Base-by-base conservation (phyloP, 1,140 invertebrate species). In the Heterodera carotae region DNA sequence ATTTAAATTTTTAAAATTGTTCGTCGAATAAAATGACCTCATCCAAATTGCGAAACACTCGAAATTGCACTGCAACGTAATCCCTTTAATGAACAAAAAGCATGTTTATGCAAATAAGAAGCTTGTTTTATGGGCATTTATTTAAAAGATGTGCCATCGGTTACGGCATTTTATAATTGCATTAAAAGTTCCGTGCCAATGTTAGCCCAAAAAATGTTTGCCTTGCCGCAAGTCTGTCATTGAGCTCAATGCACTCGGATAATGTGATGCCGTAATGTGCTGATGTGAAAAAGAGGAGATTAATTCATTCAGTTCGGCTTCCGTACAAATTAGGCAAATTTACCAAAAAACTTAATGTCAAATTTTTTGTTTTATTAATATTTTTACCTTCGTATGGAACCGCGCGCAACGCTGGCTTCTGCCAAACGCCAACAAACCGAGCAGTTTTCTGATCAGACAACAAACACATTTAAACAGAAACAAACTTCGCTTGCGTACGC, bases 221-320 rank as follows among this genome's bases (percentile, higher is more conserved):
- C 59, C 72, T 64, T 74, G 25, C 27, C 18, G 27, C 56, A 15
- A 74, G 27, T 18, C 78, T 25, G 39, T 80, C 77, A 68, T 87
- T 83, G 56, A 84, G 80, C 62, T 76, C 80, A n/a, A 87, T 68
- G 73, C 86, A 87, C 29, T 85, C 86, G 22, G 73, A 71, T 25
- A 86, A 53, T 3, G 85, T 78, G 27, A 86, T 48, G 10, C 85
- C 85, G 70, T 88, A 87, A 56, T 88, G 82, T 2, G 86, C 86
- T 77, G 33, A 43, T 43, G n/a, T n/a, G n/a, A n/a, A n/a, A n/a
- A n/a, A n/a, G n/a, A n/a, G n/a, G n/a, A n/a, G n/a, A n/a, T n/a
- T n/a, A n/a, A n/a, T n/a, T n/a, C n/a, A n/a, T n/a, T n/a, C n/a
- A n/a, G n/a, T n/a, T n/a, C n/a, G n/a, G n/a, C n/a, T n/a, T n/a